A percentile compares a stretch with the other conserved stretches of the same genome.
Conservation (phyloP, 1,140 invertebrate genomes). For the Elymnias hypermnestra region DNA sequence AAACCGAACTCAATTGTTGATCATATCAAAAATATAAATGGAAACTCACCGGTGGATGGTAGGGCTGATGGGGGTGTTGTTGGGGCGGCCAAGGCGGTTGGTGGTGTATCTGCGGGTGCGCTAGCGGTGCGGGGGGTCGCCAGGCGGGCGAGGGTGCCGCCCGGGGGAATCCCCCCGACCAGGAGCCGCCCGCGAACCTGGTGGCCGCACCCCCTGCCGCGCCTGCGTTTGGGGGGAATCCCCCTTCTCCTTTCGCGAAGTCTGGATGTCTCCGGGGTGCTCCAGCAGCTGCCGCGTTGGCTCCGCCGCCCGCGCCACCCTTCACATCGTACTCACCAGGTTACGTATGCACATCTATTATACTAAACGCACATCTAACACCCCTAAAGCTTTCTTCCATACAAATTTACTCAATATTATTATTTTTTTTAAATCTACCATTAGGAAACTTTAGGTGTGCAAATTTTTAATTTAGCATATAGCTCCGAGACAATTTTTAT, state of each 20-base stretch:
- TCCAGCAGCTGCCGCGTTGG: conserved; percentile 72
- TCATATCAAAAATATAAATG: too few species aligned
- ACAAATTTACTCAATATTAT: too few species aligned
- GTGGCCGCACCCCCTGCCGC: conserved; percentile 22
- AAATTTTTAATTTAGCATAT: too few species aligned
- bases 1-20: too few species aligned
- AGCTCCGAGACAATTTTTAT: too few species aligned
- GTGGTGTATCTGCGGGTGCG: conserved; percentile 40
- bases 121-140: conserved; percentile 43
- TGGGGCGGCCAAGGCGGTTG: conserved; percentile 38
- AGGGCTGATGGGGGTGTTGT: conserved; percentile 47
- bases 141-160: conserved; percentile 44
- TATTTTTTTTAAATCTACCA: too few species aligned
- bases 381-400: conserved; percentile 1
- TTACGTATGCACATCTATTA: conserved; percentile 10
- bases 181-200: conserved; percentile 42
- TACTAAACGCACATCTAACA: background rate
- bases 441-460: too few species aligned
- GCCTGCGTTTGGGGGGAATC: conserved; percentile 25
- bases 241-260: conserved; percentile 85
- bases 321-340: conserved; percentile 8
- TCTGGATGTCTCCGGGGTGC: conserved; percentile 89
- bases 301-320: conserved; percentile 27
- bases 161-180: conserved; percentile 44
- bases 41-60: conserved; percentile 44